Evolutionary conservation across 2,113 vertebrate genomes (phyloP).

Genomic region (Saguinus midas): DNA sequence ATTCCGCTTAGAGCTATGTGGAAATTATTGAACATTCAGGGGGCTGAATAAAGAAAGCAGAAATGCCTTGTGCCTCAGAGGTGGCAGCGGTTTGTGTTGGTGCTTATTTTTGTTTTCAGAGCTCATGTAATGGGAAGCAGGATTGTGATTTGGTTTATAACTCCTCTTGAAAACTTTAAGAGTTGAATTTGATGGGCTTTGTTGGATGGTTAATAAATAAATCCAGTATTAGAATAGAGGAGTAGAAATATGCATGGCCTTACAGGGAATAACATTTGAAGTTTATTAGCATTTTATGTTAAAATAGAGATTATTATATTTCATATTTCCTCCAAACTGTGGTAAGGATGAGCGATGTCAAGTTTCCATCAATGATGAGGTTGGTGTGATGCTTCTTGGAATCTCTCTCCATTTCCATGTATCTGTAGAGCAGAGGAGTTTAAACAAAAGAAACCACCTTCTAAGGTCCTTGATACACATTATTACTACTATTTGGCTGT

Average conservation of each 20-base stretch:
- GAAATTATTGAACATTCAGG: slow-evolving; percentile 53
- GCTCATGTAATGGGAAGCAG: background rate
- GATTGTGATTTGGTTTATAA: background rate
- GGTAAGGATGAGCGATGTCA: background rate
- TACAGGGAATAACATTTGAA: slow-evolving; percentile 37
- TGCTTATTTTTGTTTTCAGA: slow-evolving; percentile 51
- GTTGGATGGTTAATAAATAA: slow-evolving; percentile 54
- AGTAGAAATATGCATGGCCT: background rate
- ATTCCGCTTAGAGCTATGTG: slow-evolving; percentile 57
- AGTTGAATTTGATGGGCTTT: slow-evolving; percentile 57
- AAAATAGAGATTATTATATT: background rate
- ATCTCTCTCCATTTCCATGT: background rate
- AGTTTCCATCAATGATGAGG: background rate
- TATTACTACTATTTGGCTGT: slow-evolving; percentile 19
- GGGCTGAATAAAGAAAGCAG: slow-evolving; percentile 50
- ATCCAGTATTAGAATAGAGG: slow-evolving; percentile 4
- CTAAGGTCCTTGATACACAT: background rate
- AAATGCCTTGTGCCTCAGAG: slow-evolving; percentile 14
- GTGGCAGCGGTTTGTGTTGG: slow-evolving; percentile 43
- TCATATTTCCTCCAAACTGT: background rate
- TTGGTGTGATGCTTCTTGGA: background rate
- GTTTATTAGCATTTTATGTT: slow-evolving; percentile 18
- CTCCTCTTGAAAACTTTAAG: slow-evolving; percentile 49
- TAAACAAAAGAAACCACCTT: slow-evolving; percentile 67
- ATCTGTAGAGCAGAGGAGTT: slow-evolving; percentile 25